Evolutionary conservation across 2,113 vertebrate genomes (phyloP).

Genomic region (Ploceus nigricollis): DNA sequence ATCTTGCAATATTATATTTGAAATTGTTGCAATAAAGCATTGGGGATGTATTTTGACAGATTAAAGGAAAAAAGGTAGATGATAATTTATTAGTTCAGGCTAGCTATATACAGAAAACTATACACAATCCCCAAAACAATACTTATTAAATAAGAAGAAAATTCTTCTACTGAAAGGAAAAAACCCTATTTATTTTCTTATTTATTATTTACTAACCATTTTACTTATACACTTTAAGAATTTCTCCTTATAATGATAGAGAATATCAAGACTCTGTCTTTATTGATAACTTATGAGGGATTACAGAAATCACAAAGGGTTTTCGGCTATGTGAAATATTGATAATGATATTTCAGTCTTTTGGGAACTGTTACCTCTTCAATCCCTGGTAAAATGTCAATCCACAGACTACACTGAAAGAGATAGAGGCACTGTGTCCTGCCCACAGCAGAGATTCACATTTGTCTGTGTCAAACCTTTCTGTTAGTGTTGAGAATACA

Average conservation of each 20-base stretch:
- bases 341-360: not conserved
- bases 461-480: not conserved
- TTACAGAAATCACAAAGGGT: not conserved
- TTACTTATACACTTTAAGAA: not conserved
- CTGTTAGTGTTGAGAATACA: not conserved
- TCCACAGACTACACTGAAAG: not conserved
- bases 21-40: not conserved
- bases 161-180: not conserved
- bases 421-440: not conserved
- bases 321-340: not conserved
- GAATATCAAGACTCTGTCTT: not conserved
- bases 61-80: not conserved
- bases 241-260: not conserved
- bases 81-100: not conserved
- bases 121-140: not conserved
- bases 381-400: not conserved
- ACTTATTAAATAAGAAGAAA: not conserved
- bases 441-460: accelerated
- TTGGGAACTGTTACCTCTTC: not conserved
- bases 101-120: not conserved
- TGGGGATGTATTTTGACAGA: not conserved
- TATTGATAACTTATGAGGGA: not conserved
- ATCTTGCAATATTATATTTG: not conserved
- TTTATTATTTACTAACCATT: not conserved
- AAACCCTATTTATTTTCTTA: accelerated